Evolutionary conservation across 1,140 invertebrate genomes (phyloP), one percentile per base, ranked within the genome.

Genomic region (Metopolophium dirhodum): DNA sequence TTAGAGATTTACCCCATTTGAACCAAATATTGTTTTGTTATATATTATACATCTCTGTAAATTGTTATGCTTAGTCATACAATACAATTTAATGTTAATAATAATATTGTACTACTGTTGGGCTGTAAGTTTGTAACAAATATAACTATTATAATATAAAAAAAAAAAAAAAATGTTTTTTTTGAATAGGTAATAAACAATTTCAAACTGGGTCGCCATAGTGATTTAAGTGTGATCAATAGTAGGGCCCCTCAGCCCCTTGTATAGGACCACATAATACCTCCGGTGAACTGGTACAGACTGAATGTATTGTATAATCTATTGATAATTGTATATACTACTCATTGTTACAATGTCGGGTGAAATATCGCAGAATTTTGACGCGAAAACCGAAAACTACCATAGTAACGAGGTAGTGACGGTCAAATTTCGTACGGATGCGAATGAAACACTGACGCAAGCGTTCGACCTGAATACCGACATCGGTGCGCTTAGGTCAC

Each of bases 361-460:
- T 51, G 49, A 88, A 88, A 37, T 37, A 49, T 35, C 22, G 2
- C 49, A 88, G 37, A 88, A 20, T 88, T 37, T 51, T 88, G n/a
- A 88, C 1, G 3, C 0, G 7, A 88, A 51, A 88, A 54, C 6
- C 22, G 49, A 88, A 88, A 88, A 88, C 22, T 88, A 22, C 22
- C 87, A 57, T 51, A n/a, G 30, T 22, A 90, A 92, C 41, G 94
- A 94, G 54, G 89, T 92, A 57, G 94, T 94, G 14, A 94, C 94
- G 0, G 94, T 94, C 20, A 94, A 94, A 88, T 94, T 94, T 45
- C 37, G 61, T 14, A 85, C 89, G 7, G 91, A 94, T 18, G 23
- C 87, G 20, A 93, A 93, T 37, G 92, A 94, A 90, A 94, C 93
- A 7, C 35, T 94, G 35, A 94, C 94, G 3, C 86, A 90, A 14